Conservation (phyloP, 2,113 vertebrate species). For the Oncorhynchus kisutch region DNA sequence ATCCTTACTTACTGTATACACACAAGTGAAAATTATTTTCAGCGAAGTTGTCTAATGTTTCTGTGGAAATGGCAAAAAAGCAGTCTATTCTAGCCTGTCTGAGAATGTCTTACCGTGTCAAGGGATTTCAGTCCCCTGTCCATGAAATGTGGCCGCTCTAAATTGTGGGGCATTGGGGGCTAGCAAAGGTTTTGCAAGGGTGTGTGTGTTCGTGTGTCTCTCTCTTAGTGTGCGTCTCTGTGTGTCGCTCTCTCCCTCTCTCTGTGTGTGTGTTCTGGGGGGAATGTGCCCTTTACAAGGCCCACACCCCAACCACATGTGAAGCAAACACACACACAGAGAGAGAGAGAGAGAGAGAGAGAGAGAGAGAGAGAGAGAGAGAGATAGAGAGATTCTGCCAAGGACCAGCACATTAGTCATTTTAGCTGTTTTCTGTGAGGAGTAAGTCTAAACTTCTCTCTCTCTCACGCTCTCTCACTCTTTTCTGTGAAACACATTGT, state of each 20-base stretch:
- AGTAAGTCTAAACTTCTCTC: background rate
- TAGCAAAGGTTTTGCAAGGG: constrained; percentile 18
- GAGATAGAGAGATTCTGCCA: too few species aligned
- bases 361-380: background rate
- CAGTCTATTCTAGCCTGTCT: constrained; percentile 13
- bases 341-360: background rate
- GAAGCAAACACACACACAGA: constrained; percentile 9
- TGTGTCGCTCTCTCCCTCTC: too few species aligned
- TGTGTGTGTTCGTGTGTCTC: background rate
- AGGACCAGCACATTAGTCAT: too few species aligned
- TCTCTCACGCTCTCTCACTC: background rate
- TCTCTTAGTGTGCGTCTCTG: too few species aligned
- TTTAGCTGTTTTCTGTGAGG: background rate
- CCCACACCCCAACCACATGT: constrained; percentile 6
- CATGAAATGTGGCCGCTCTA: constrained; percentile 24
- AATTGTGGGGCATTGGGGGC: background rate
- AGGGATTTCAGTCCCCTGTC: constrained; percentile 30
- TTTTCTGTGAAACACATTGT: too few species aligned
- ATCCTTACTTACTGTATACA: background rate
- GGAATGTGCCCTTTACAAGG: constrained; percentile 11
- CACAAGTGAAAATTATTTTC: constrained; percentile 11
- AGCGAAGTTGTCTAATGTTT: background rate
- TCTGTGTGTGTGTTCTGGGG: background rate
- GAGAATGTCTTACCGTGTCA: constrained; percentile 19
- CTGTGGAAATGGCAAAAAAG: constrained; percentile 5